These are phyloP conservation scores for Himalopsyche anomala DNA, from an alignment of 2,888 invertebrate species.

Conservation along the genomic window DNA sequence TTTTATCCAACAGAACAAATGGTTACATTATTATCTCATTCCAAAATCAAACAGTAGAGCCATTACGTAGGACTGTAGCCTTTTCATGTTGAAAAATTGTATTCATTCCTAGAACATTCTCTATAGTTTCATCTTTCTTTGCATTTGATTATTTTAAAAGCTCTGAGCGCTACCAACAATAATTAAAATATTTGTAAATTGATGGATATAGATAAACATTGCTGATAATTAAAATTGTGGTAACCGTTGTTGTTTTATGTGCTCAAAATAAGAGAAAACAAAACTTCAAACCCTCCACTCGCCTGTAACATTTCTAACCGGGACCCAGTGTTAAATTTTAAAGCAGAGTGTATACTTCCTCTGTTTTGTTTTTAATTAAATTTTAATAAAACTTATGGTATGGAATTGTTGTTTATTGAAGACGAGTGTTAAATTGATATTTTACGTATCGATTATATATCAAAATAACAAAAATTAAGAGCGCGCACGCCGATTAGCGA, in stretches of 20 bases:
- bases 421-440: neutral
- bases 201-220: too few relatives aligned
- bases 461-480: neutral
- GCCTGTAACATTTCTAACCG: neutral
- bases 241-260: neutral
- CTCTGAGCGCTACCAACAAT: too few relatives aligned
- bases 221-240: too few relatives aligned
- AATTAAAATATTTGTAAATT: too few relatives aligned
- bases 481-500: slow-evolving; percentile 19
- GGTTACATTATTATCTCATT: too few relatives aligned
- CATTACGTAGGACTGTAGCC: too few relatives aligned
- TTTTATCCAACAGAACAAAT: too few relatives aligned
- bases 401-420: neutral
- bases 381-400: slow-evolving; percentile 13
- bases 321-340: neutral
- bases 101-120: slow-evolving; percentile 12
- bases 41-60: too few relatives aligned
- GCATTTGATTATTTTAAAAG: too few relatives aligned
- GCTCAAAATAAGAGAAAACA: neutral
- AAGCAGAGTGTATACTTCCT: neutral
- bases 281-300: neutral
- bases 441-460: slow-evolving; percentile 20
- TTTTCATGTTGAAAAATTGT: neutral
- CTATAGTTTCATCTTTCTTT: too few relatives aligned
- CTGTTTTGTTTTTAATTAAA: slow-evolving; percentile 14